Percentiles rank a stretch among this genome's conserved stretches.
Conservation (phyloP, 1,140 invertebrate genomes). For the Bombus polaris region DNA sequence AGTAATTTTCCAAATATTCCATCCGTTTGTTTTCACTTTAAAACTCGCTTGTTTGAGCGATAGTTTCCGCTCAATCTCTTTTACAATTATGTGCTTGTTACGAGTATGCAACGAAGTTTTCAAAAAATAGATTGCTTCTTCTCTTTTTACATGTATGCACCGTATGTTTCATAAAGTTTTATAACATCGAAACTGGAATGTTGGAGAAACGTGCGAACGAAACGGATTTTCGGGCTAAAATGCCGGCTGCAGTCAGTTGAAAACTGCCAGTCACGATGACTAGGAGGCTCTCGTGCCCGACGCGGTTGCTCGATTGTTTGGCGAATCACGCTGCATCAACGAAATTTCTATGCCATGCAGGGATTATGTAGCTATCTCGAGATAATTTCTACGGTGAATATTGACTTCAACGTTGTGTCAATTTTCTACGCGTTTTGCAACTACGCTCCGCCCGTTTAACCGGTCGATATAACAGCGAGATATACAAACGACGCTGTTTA, state of each 20-base stretch:
- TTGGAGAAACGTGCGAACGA: not conserved
- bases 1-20: not conserved
- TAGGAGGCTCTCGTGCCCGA: not conserved
- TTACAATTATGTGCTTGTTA: not conserved
- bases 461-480: not conserved
- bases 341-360: not conserved
- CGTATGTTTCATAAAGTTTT: not conserved
- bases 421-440: not conserved
- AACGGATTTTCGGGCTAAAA: not conserved
- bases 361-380: not conserved
- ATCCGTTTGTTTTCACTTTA: not conserved
- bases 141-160: not conserved
- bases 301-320: not conserved
- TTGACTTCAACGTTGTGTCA: not conserved
- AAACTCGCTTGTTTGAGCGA: not conserved
- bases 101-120: not conserved
- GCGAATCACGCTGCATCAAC: not conserved
- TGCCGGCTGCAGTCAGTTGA: not conserved
- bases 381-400: not conserved
- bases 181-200: not conserved
- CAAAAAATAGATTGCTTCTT: too few species aligned
- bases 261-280: slow-evolving; percentile 71
- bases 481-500: not conserved
- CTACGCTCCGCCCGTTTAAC: not conserved
- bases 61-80: not conserved